A percentile compares a stretch with the other conserved stretches of the same genome.
phyloP scores from a whole-genome alignment of 2,797 vertebrate species.

The Rhabdophis nuchalis region DNA sequence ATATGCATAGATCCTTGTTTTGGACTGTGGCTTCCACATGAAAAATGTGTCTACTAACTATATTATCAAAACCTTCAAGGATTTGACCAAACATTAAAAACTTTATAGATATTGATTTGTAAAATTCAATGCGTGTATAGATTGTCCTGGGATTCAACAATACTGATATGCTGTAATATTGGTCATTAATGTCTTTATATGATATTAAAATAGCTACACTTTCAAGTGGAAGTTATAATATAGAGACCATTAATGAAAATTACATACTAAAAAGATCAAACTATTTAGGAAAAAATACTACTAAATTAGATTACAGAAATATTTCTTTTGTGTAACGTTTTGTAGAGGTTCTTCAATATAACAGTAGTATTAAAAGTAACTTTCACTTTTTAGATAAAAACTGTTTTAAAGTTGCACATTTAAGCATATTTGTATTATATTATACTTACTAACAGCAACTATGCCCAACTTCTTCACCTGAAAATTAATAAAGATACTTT shows the following conservation, averaged over 20 bases:
- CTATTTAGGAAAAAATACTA: not conserved
- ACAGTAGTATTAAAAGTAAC: not conserved
- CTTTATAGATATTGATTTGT: not conserved
- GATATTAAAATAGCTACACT: not conserved
- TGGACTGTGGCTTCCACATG: not conserved
- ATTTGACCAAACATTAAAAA: not conserved
- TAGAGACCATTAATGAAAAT: too few relatives aligned
- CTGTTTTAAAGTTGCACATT: not conserved
- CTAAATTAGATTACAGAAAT: not conserved
- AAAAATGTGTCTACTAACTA: not conserved
- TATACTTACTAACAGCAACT: conserved; percentile 91
- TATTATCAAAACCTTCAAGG: not conserved
- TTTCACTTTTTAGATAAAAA: not conserved
- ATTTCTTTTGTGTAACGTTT: not conserved
- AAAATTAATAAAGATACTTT: conserved; percentile 36
- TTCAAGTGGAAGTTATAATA: not conserved
- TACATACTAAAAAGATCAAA: not conserved
- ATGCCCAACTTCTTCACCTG: conserved; percentile 92
- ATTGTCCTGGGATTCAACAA: not conserved
- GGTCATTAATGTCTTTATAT: not conserved
- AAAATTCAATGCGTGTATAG: not conserved
- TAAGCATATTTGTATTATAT: conserved; percentile 10
- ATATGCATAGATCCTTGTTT: not conserved
- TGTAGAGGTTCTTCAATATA: not conserved
- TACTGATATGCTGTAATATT: not conserved